Base-by-base conservation (phyloP, 1,140 invertebrate genomes). In the Calephelis virginiensis region DNA sequence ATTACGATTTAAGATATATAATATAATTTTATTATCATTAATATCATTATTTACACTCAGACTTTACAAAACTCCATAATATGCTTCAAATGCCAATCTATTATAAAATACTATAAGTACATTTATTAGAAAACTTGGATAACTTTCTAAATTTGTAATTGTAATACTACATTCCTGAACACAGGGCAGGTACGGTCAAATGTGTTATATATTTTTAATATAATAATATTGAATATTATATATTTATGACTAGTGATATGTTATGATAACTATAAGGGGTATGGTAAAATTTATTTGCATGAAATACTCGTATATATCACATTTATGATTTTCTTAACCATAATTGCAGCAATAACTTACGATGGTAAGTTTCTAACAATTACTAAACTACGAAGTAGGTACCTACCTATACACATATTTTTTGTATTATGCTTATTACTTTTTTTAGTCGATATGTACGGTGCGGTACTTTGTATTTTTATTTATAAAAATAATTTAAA, bases 191-290 rank as follows among this genome's bases (percentile, higher is more conserved):
- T 90, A 90, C 87, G 69, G 80, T 66, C 64, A 75, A 28, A 73
- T 83, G 73, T 89, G 74, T 56, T 37, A 56, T 56, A 56, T 28
- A 56, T 28, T 78, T 79, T 71, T 78, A 69, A 71, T 67, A 63
- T 69, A 74, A 73, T 70, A 77, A 65, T 50, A 66, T 73, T 77
- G 77, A 74, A 71, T 77, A 74, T 74, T 59, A 73, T 72, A 75
- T 75, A 75, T 73, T 81, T 86, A 85, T 90, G 87, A 90, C 87
- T 90, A 90, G 87, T 86, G 87, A 90, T 90, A 90, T 90, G 87
- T 86, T 79, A 83, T 76, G 82, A 88, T 88, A 86, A 88, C 83
- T 62, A 62, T 56, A 43, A 64, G 38, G 50, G 49, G 49, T 64
- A 64, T 64, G 63, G 63, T 64, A 64, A 64, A 45, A 64, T 64